Evolutionary conservation across 2,888 invertebrate species (phyloP), one percentile per base, ranked within the genome.

Genomic region (Tipula vernalis): DNA sequence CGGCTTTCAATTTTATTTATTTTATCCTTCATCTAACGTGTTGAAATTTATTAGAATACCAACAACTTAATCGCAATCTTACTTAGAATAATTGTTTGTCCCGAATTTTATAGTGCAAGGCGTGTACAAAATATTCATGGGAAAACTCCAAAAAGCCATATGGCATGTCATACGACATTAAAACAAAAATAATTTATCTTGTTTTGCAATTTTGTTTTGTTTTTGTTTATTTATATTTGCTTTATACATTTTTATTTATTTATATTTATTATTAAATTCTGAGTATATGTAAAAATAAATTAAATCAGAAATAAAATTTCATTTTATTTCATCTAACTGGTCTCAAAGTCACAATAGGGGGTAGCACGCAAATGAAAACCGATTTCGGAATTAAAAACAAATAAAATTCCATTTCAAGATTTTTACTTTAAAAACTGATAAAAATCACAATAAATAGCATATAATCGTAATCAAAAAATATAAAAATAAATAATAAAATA

Each of bases 291-390:
- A 71, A 18, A 71, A 28, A 71, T 71, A 71, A 71, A 71, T 71
- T 71, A 71, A 71, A 71, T 71, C 71, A 71, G 71, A 71, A 71
- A 71, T 71, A 71, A 71, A 28, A 28, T 71, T 71, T 71, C 13
- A 18, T 57, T 57, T 57, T 57, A 15, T 57, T 57, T 18, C 71
- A 71, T 71, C 71, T 71, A 71, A 71, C 71, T 71, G 71, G 71
- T 71, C 71, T 71, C 71, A 71, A 71, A 71, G 71, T 28, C 71
- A n/a, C 86, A 28, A 47, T 47, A 86, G 86, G 86, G 86, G 86
- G 86, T 47, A 86, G 44, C 86, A 86, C 86, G 86, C 86, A 86
- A 86, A 41, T 41, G 39, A 84, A 84, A 84, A 84, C 36, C 84
- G 84, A 84, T 84, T 84, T 84, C 28, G 71, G 71, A 71, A 71